A percentile compares a stretch with the other conserved stretches of the same genome.
Evolutionary conservation across 2,888 invertebrate genomes (phyloP).

Genomic region (Amiota communis): DNA sequence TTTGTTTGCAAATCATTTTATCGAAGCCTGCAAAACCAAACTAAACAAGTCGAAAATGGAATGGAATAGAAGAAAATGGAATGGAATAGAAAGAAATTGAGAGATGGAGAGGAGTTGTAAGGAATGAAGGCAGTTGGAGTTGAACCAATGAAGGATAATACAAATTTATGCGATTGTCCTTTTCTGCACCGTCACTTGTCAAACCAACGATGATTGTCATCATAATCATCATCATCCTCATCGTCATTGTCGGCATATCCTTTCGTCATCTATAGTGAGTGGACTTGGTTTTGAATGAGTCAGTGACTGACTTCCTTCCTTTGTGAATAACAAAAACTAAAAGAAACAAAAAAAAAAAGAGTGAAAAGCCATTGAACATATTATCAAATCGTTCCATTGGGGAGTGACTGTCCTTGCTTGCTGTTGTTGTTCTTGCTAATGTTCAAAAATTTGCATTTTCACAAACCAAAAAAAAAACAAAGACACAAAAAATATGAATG

Average conservation of each 20-base stretch:
- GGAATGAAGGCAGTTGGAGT: neutral
- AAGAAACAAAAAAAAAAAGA: neutral
- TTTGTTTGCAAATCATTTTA: slow-evolving; percentile 70
- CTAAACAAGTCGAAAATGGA: slow-evolving; percentile 9
- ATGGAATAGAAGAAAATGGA: neutral
- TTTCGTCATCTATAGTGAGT: slow-evolving; percentile 33
- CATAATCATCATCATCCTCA: too few species aligned
- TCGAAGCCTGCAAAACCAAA: slow-evolving; percentile 42
- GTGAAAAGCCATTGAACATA: slow-evolving; percentile 12
- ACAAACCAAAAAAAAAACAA: slow-evolving; percentile 45
- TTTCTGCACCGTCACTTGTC: slow-evolving; percentile 37
- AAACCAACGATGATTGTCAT: neutral
- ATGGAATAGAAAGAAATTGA: neutral
- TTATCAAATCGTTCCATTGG: slow-evolving; percentile 13
- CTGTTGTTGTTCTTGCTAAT: neutral
- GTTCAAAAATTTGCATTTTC: slow-evolving; percentile 54
- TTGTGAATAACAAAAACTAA: neutral
- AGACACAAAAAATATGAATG: slow-evolving; percentile 56
- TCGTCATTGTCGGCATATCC: slow-evolving; percentile 17
- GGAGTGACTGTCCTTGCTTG: slow-evolving; percentile 4
- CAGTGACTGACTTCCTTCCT: slow-evolving; percentile 10
- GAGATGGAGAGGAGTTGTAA: neutral
- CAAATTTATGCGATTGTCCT: slow-evolving; percentile 47
- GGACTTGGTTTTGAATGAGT: slow-evolving; percentile 11
- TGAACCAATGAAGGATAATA: slow-evolving; percentile 41